These are phyloP conservation scores for Cerastoderma edule DNA, from an alignment of 2,888 invertebrate genomes.

Conservation along the genomic window DNA sequence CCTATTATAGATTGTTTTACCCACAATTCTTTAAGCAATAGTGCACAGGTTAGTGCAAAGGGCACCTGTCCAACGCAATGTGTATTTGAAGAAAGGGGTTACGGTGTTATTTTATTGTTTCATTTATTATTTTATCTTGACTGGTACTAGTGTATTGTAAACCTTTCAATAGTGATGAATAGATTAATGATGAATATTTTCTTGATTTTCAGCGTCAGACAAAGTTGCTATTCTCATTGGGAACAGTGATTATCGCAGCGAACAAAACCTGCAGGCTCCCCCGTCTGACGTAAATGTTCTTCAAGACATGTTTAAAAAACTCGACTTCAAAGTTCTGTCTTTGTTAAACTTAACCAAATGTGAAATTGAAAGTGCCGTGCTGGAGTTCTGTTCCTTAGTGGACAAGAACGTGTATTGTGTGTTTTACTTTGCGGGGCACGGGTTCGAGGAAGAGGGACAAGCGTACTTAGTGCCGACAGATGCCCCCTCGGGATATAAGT, in stretches of 20 bases:
- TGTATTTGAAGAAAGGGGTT: too few species aligned
- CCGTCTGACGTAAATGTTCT: conserved; percentile 76
- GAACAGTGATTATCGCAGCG: conserved; percentile 83
- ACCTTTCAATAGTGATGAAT: too few species aligned
- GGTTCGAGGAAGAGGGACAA: conserved; percentile 83
- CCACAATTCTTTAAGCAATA: too few species aligned
- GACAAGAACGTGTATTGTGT: conserved; percentile 81
- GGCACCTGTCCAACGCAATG: too few species aligned
- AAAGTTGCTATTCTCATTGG: conserved; percentile 84
- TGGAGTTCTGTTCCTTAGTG: conserved; percentile 82
- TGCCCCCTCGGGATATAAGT: conserved; percentile 80
- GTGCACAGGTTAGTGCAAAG: too few species aligned
- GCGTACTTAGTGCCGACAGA: conserved; percentile 84
- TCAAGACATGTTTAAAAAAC: conserved; percentile 72
- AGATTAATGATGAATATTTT: conserved; percentile 5
- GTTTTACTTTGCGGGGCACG: conserved; percentile 84
- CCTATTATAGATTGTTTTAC: too few species aligned
- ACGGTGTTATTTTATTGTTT: too few species aligned
- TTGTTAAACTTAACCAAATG: conserved; percentile 83
- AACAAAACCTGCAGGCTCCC: conserved; percentile 78
- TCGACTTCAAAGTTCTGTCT: conserved; percentile 84
- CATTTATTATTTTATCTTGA: too few species aligned
- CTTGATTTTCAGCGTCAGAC: conserved; percentile 81
- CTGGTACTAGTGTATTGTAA: too few species aligned
- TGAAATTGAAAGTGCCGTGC: conserved; percentile 83